These are phyloP conservation scores for Anguilla megastoma DNA, from an alignment of 2,797 vertebrate species.

Conservation along the genomic window DNA sequence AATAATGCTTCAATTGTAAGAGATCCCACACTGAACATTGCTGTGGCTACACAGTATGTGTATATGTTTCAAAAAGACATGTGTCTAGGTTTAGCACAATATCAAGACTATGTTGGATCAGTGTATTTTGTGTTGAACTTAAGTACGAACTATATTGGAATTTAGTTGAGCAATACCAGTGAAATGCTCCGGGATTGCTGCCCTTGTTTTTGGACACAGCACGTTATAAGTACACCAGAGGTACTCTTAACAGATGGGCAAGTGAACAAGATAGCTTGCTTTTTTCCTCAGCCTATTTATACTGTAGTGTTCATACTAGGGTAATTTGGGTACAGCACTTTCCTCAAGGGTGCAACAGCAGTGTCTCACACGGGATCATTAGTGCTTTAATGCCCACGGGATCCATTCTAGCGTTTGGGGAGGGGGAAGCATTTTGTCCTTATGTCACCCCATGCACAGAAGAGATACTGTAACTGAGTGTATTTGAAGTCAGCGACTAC, in stretches of 20 bases:
- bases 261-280: neutral
- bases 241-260: neutral
- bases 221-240: neutral
- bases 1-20: neutral
- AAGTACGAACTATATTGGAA: neutral
- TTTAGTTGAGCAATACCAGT: neutral
- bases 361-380: neutral
- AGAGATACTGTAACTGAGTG: neutral
- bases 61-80: neutral
- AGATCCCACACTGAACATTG: neutral
- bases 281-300: conserved; percentile 5
- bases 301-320: neutral
- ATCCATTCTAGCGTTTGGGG: neutral
- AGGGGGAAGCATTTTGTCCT: neutral
- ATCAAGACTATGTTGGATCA: neutral
- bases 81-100: neutral
- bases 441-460: neutral
- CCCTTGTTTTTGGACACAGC: neutral
- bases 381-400: neutral
- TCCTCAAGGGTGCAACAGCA: neutral
- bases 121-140: neutral
- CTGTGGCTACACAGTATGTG: neutral
- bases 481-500: neutral
- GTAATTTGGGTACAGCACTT: neutral
- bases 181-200: neutral